Evolutionary conservation across 1,140 invertebrate genomes (phyloP).

Genomic region (Tenebrio molitor): DNA sequence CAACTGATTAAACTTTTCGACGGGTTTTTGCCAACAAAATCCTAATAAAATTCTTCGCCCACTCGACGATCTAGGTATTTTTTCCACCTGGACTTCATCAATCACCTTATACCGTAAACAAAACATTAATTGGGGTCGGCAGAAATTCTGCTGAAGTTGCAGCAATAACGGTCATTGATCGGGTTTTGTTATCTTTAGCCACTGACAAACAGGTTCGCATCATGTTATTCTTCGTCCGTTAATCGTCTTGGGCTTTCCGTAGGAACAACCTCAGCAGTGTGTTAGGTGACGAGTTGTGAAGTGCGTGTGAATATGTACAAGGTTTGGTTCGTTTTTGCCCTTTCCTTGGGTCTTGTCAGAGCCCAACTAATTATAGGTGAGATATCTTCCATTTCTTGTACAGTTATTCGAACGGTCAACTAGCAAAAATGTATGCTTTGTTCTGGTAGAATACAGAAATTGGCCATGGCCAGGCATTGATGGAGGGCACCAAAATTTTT

Average conservation of each 20-base stretch:
- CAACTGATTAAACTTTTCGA: no score
- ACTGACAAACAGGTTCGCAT: background rate
- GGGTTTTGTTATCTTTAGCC: background rate
- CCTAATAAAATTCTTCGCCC: no score
- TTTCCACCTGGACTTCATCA: no score
- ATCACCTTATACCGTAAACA: no score
- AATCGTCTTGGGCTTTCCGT: slow-evolving; percentile 4
- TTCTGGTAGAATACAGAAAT: no score
- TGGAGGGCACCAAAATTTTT: slow-evolving; percentile 5
- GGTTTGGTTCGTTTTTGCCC: background rate
- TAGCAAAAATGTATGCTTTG: no score
- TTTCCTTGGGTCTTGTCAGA: background rate
- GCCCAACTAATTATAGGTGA: background rate
- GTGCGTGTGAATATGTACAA: background rate
- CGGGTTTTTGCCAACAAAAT: no score
- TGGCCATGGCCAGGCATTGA: slow-evolving; percentile 1
- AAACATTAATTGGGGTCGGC: background rate
- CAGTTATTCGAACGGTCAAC: no score
- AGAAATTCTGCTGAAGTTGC: background rate
- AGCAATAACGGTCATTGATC: background rate
- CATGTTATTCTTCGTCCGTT: background rate
- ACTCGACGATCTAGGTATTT: no score
- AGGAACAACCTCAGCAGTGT: background rate
- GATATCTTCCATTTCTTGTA: background rate
- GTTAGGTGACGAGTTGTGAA: background rate